These are phyloP conservation scores for Tuta absoluta DNA, from an alignment of 2,888 invertebrate genomes.

Conservation along the genomic window DNA sequence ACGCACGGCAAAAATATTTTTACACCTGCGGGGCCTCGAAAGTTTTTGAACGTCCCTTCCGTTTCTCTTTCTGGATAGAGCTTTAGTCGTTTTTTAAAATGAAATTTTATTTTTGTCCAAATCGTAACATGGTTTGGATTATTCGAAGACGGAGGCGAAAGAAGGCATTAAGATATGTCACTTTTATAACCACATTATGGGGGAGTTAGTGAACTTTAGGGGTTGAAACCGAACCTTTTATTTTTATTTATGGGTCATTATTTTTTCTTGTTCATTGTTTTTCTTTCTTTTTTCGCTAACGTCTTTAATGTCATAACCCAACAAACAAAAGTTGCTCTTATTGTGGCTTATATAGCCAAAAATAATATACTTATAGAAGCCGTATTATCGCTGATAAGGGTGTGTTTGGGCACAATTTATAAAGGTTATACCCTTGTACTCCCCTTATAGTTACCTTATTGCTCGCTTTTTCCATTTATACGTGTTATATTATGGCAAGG, in stretches of 20 bases:
- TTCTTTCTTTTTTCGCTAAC: neutral
- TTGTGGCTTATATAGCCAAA: too few relatives aligned
- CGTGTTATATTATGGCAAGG: too few relatives aligned
- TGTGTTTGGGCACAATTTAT: too few relatives aligned
- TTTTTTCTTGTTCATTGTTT: slow-evolving; percentile 11
- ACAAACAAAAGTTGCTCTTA: too few relatives aligned
- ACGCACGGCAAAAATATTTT: slow-evolving; percentile 23
- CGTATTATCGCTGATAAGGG: too few relatives aligned
- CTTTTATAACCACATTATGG: slow-evolving; percentile 63
- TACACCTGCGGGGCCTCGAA: neutral
- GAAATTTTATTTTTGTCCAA: slow-evolving; percentile 25
- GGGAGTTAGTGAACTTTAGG: slow-evolving; percentile 49
- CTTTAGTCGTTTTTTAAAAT: slow-evolving; percentile 24
- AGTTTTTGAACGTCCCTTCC: slow-evolving; percentile 7
- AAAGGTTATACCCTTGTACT: too few relatives aligned
- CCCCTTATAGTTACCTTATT: too few relatives aligned
- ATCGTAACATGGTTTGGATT: slow-evolving; percentile 62
- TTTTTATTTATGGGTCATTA: slow-evolving; percentile 37
- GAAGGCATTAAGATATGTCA: slow-evolving; percentile 60
- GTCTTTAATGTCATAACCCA: neutral
- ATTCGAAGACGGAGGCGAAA: slow-evolving; percentile 59
- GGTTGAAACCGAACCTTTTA: slow-evolving; percentile 50
- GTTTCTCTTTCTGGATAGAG: slow-evolving; percentile 7
- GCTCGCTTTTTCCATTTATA: too few relatives aligned
- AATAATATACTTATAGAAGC: too few relatives aligned